Base-by-base conservation (phyloP, 2,888 invertebrate genomes). In the Eupelmus urozonus region DNA sequence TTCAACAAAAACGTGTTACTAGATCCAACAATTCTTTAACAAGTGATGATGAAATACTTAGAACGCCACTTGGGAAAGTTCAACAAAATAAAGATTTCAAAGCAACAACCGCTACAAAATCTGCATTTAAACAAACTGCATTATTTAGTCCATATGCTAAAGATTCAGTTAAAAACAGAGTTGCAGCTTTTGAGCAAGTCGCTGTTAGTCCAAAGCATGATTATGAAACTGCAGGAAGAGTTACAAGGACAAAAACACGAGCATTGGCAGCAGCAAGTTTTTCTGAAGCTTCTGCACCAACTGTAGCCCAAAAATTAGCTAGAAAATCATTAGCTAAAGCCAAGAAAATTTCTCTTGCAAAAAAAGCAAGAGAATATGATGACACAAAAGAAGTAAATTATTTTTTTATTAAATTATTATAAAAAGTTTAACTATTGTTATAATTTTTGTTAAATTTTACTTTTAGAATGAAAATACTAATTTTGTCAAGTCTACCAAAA, bases 141-240 rank as follows among this genome's bases (percentile, higher is more conserved):
- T 83, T 91, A 18, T 91, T 90, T 80, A 93, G 92, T 88, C 93
- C 93, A 1, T 92, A 91, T 78, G 90, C 91, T 5, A 91, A 92
- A 78, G 93, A 93, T 81, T 88, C 93, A 0, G 93, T 93, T 1
- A 92, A 92, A 83, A 92, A 92, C 63, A 91, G 92, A 81, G 93
- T 93, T 0, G 92, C 93, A 78, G 92, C 93, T 40, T 93, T 93
- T 71, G 93, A 93, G 81, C 92, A 92, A 81, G 87, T 91, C 81
- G 80, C 81, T 27, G 90, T 90, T 79, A 87, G 85, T 82, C 88
- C 89, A 0, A 85, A 85, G 16, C 27, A 81, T 29, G 81, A 83
- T 13, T 79, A 80, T 1, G 84, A 86, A n/a, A 76, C 79, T 11
- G 85, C 85, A 1, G 88, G 91, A 0, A 87, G 93, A 81, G 87